Conservation (phyloP, 2,113 vertebrate genomes). For the Nothocercus nigrocapillus region DNA sequence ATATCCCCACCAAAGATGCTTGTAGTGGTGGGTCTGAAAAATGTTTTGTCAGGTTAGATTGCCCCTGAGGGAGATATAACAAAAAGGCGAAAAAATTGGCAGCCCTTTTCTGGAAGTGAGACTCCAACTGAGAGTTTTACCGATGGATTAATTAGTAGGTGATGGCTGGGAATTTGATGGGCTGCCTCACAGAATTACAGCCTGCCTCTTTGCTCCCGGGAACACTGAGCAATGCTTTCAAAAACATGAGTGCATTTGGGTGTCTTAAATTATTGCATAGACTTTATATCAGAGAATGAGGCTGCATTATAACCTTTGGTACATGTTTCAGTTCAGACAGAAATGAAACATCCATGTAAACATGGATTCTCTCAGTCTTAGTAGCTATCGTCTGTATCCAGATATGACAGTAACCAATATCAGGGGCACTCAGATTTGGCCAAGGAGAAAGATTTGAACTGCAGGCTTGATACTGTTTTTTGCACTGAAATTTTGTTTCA, state of each 20-base stretch:
- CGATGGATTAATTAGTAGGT: constrained; percentile 20
- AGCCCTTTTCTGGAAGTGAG: constrained; percentile 2
- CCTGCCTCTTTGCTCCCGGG: background rate
- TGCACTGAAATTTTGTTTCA: background rate
- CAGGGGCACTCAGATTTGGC: background rate
- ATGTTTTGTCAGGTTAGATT: background rate
- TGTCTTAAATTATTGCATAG: background rate
- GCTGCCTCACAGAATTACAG: constrained; percentile 18
- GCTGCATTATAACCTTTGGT: background rate
- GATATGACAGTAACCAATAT: background rate
- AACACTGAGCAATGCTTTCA: background rate
- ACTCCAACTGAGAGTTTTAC: background rate
- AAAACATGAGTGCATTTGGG: background rate
- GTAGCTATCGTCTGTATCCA: background rate
- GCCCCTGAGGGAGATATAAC: background rate
- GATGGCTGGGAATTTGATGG: background rate
- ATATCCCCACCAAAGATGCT: background rate
- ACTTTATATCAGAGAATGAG: background rate
- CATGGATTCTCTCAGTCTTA: background rate
- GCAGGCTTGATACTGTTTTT: background rate
- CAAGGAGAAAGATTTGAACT: background rate
- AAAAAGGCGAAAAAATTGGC: constrained; percentile 11
- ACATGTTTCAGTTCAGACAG: background rate
- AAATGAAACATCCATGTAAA: background rate
- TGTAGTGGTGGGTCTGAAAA: background rate